phyloP scores from a whole-genome alignment of 2,888 invertebrate species.

The Liopterus haemorrhoidalis region DNA sequence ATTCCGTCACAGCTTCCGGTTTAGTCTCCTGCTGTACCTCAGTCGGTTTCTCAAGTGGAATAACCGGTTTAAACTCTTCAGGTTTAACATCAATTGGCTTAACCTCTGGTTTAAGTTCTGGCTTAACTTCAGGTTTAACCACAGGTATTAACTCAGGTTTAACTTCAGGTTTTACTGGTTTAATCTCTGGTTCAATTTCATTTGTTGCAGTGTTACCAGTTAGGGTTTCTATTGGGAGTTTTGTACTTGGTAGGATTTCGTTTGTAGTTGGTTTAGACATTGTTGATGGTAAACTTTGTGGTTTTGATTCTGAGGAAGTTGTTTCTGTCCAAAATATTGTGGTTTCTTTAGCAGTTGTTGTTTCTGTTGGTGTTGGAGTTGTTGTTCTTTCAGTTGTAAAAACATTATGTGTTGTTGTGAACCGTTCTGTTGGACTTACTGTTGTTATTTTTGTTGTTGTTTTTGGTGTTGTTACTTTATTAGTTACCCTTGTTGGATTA shows the following conservation, averaged over 20 bases:
- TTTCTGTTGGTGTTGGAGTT: slow-evolving; percentile 31
- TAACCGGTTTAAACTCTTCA: too few species aligned
- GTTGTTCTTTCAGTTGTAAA: slow-evolving; percentile 26
- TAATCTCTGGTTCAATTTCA: slow-evolving; percentile 36
- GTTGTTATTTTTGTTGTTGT: slow-evolving; percentile 26
- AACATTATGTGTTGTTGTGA: slow-evolving; percentile 20
- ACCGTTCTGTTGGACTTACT: slow-evolving; percentile 21
- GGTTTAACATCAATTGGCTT: too few species aligned
- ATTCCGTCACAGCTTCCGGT: slow-evolving; percentile 26
- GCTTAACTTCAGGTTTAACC: too few species aligned
- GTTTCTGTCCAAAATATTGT: slow-evolving; percentile 34
- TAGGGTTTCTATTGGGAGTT: slow-evolving; percentile 33
- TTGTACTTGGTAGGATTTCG: slow-evolving; percentile 31
- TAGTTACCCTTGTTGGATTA: slow-evolving; percentile 35
- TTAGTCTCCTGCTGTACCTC: slow-evolving; percentile 12
- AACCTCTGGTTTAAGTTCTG: too few species aligned
- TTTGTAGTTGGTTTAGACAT: slow-evolving; percentile 33
- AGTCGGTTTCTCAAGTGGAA: too few species aligned
- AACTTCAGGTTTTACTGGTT: slow-evolving; percentile 27
- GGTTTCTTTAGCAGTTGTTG: slow-evolving; percentile 33
- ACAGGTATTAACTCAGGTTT: too few species aligned
- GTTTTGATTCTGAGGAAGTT: slow-evolving; percentile 38
- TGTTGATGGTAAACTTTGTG: slow-evolving; percentile 33
- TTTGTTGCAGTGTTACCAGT: slow-evolving; percentile 39
- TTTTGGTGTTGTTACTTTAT: slow-evolving; percentile 34